Base-by-base conservation (phyloP, 2,797 vertebrate genomes). In the Sebastolobus altivelis region DNA sequence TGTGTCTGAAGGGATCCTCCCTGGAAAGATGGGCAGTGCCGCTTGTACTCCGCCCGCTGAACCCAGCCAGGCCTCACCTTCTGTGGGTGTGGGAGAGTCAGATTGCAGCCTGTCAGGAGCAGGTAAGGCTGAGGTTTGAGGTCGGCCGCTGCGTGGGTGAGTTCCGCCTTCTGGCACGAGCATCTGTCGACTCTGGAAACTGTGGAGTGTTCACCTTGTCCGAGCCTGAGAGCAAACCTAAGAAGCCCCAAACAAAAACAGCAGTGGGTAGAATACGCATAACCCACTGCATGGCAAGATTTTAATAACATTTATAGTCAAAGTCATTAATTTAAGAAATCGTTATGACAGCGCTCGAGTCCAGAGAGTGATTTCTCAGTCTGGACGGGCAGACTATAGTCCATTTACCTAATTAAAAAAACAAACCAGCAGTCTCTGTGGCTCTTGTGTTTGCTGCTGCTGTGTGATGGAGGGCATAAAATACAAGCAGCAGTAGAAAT, bases 321-420 rank as follows among this genome's bases (percentile, higher is more conserved):
- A 75, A 78, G 37, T 87, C 81, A 90, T 91, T 92, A 80, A 93
- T 91, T 91, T 84, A 76, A 89, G 84, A 85, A 86, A 86, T 84
- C 33, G 65, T 90, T 88, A 87, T 89, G 90, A 92, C 90, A 86
- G 86, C 29, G 55, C 77, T 67, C 72, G 80, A 89, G 89, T 88
- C 77, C 77, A 70, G 43, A 88, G 88, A 92, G 88, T 91, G 79
- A 92, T 92, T 92, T 92, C 77, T 93, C 75, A 83, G 88, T 94
- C 93, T 93, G 82, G 75, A 81, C 69, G 75, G 22, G 75, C 86
- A 91, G 90, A 92, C 90, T 13, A 16, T 11, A 87, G 79, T 91
- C 90, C 93, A 94, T 94, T 94, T 93, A 85, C 82, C 87, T 94
- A 93, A 95, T 95, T 92, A 91, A 90, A 91, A 93, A 90, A 88